A percentile compares a stretch with the other conserved stretches of the same genome.
These are phyloP conservation scores for Ophioninae sp. DNA, from an alignment of 2,888 invertebrate genomes.

Conservation along the genomic window DNA sequence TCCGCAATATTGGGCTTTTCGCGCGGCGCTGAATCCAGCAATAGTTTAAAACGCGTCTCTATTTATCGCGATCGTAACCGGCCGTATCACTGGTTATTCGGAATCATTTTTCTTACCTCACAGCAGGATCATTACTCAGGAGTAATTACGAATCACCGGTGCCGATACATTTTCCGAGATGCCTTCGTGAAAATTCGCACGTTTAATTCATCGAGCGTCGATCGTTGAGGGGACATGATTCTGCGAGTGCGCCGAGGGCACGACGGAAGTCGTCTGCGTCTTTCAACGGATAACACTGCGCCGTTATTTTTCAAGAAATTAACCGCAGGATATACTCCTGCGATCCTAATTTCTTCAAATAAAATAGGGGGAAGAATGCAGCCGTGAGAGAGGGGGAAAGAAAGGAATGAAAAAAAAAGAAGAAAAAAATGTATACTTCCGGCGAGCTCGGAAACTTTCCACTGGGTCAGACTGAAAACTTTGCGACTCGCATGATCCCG, in stretches of 20 bases:
- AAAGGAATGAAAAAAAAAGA: background rate
- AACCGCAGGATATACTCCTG: background rate
- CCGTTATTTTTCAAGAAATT: background rate
- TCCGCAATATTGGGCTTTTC: too few species aligned
- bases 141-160: slow-evolving; percentile 8
- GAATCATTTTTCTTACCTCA: background rate
- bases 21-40: too few species aligned
- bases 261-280: background rate
- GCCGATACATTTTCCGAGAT: slow-evolving; percentile 3
- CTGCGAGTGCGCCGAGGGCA: background rate
- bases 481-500: background rate
- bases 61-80: background rate
- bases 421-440: background rate
- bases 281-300: background rate
- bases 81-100: background rate
- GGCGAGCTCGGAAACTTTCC: background rate
- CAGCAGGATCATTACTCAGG: background rate
- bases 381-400: background rate
- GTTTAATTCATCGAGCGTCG: slow-evolving; percentile 25
- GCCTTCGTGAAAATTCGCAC: slow-evolving; percentile 5
- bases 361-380: background rate
- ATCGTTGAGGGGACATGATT: slow-evolving; percentile 22
- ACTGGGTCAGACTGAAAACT: slow-evolving; percentile 8
- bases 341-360: background rate
- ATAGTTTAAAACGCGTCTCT: too few species aligned